Base-by-base conservation (phyloP, 2,113 vertebrate species). In the Microtus ochrogaster region DNA sequence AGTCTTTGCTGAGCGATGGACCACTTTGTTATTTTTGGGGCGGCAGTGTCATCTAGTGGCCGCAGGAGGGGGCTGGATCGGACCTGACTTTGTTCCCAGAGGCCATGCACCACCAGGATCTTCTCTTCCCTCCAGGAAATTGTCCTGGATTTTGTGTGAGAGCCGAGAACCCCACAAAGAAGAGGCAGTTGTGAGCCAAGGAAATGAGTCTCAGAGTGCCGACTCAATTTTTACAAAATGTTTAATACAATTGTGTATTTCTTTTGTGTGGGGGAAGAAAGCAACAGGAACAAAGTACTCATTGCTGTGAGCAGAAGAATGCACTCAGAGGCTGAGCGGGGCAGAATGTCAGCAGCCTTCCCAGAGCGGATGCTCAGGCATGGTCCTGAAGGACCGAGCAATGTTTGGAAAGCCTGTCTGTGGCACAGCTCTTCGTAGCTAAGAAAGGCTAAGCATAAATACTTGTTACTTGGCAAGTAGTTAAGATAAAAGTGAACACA, bases 21-120 rank as follows among this genome's bases (percentile, higher is more conserved):
- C 61, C 88, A 55, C 19, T n/a, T 87, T 39, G 83, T 81, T 78
- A 76, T 30, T 55, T 91, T 3, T 28, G 36, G 63, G 66, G 76
- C 81, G 61, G 77, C 90, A 52, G 63, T 66, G 70, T 93, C 88
- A 66, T 84, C n/a, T 83, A 47, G 83, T 83, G 90, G 47, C 24
- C 44, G 21, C 26, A 77, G 33, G 26, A 86, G 21, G 39, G 6
- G 65, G 30, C 1, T 68, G 61, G 83, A 39, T 36, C 47, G 84
- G 68, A 73, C 10, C 61, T 90, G 68, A 83, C 81, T 63, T 91
- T 90, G 83, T 52, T 79, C 3, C 63, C 19, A 41, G 74, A 76
- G 16, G 58, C 61, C 0, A 0, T 66, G 78, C 55, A 92, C 82
- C 76, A 72, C 87, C 39, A 76, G 41, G 47, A 65, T 47, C n/a